Base-by-base conservation (phyloP, 1,140 invertebrate genomes). In the Propsilocerus akamusi region DNA sequence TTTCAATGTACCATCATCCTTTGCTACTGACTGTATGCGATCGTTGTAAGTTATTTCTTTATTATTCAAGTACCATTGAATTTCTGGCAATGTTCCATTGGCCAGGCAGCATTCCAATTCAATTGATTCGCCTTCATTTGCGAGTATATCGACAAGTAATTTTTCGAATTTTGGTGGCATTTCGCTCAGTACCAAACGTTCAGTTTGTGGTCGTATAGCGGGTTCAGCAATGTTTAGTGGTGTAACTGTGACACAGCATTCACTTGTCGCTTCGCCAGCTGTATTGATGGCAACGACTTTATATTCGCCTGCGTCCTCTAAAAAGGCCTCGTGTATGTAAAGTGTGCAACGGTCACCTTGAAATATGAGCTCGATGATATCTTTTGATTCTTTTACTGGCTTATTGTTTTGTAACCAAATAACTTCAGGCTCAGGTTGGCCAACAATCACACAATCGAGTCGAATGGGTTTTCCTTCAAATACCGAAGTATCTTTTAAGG, bases 331-430 rank as follows among this genome's bases (percentile, higher is more conserved):
- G 53, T 80, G 73, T 30, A 90, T 86, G 8, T 86, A 68, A 10
- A 91, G 62, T 0, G 84, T 83, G 56, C 85, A 88, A 11, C 77
- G 76, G 62, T 88, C 83, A 10, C 83, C 84, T 61, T 85, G 81
- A 60, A 88, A 87, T 0, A 86, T 66, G 8, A 86, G 59, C 56
- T 86, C 81, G 57, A 86, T n/a, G 76, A 62, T 60, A 51, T 92
- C 86, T 23, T 77, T 73, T 1, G 85, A 89, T 63, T 87, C 86
- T 61, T 87, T 86, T 1, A 94, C 77, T 11, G 88, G 86, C 34
- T 77, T 68, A 50, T 80, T 78, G 57, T 91, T 78, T 56, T 90
- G 87, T 56, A 87, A 84, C 86, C 86, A 91, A 57, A 86, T 87
- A 0, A 91, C 83, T 68, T 86, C 84, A 0, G 86, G 87, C 64